phyloP scores from a whole-genome alignment of 2,113 vertebrate genomes.

The Thalassoma bifasciatum region DNA sequence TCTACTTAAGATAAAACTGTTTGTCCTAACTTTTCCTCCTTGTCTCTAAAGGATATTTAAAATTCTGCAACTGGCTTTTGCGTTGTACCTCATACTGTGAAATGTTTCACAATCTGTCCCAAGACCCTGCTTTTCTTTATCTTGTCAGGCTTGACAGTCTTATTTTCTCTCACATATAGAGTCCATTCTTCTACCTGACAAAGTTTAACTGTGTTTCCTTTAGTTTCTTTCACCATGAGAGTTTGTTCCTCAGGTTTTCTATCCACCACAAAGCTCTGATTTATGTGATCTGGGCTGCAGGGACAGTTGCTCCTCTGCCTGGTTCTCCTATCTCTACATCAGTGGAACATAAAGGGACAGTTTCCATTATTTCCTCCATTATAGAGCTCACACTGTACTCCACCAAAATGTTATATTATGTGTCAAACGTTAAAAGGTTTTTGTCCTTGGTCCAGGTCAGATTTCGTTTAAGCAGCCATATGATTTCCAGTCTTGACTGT shows the following conservation, averaged over 20 bases:
- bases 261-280: constrained; percentile 16
- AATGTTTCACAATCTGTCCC: constrained; percentile 8
- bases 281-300: constrained; percentile 6
- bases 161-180: constrained; percentile 9
- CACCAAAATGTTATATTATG: not conserved
- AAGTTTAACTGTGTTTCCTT: constrained; percentile 1
- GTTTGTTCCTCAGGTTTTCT: not conserved
- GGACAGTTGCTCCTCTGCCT: not conserved
- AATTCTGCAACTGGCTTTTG: not conserved
- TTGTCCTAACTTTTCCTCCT: not conserved
- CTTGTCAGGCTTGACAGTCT: constrained; percentile 10
- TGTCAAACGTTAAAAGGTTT: not conserved
- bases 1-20: not conserved
- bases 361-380: not conserved
- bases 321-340: not conserved
- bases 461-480: no score
- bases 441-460: not conserved
- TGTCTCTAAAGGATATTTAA: not conserved
- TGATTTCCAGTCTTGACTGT: no score
- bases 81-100: not conserved
- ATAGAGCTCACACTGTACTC: not conserved
- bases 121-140: constrained; percentile 10
- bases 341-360: not conserved
- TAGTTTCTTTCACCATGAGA: constrained; percentile 17
- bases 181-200: constrained; percentile 9